Conservation (phyloP, 2,888 invertebrate genomes). For the Microctonus hyperodae region DNA sequence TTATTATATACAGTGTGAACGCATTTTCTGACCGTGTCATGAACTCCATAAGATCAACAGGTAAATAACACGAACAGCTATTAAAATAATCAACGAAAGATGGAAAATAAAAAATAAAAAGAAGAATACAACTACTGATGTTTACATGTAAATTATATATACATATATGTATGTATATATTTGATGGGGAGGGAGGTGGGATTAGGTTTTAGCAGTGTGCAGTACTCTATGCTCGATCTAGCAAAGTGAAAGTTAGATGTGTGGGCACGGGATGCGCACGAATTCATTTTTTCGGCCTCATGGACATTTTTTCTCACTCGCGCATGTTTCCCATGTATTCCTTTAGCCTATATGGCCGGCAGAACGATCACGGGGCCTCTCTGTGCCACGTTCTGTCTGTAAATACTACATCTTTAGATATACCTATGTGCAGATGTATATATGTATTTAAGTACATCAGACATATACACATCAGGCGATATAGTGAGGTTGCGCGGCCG, state of each 20-base stretch:
- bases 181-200: too few relatives aligned
- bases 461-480: not conserved
- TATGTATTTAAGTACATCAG: not conserved
- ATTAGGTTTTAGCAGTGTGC: slow-evolving; percentile 19
- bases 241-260: slow-evolving; percentile 64
- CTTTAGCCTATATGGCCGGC: slow-evolving; percentile 59
- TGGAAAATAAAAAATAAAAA: not conserved
- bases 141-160: too few relatives aligned
- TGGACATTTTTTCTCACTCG: slow-evolving; percentile 41
- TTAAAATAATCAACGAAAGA: not conserved
- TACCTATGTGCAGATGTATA: slow-evolving; percentile 11
- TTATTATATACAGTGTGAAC: too few relatives aligned
- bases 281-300: slow-evolving; percentile 63
- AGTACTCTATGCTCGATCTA: slow-evolving; percentile 53
- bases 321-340: slow-evolving; percentile 57
- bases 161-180: too few relatives aligned
- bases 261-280: slow-evolving; percentile 65
- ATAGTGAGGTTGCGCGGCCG: slow-evolving; percentile 23
- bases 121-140: too few relatives aligned
- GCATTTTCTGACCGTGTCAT: too few relatives aligned
- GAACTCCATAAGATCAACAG: too few relatives aligned
- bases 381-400: slow-evolving; percentile 32
- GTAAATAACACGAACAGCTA: not conserved
- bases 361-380: slow-evolving; percentile 43
- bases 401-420: slow-evolving; percentile 16